Conservation (phyloP, 2,797 vertebrate genomes). For the Sebastes hubbsi region DNA sequence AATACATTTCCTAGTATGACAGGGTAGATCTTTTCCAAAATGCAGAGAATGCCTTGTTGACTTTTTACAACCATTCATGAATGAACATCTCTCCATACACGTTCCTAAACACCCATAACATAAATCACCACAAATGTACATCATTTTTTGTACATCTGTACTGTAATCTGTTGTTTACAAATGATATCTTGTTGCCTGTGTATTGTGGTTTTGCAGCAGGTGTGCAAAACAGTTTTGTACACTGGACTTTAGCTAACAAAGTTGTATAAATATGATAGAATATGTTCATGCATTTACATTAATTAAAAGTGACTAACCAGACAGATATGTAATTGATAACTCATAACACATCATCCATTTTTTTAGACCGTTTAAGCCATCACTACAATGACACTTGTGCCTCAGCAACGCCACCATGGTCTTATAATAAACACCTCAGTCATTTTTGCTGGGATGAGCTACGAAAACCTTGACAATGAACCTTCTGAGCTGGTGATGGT, state of each 20-base stretch:
- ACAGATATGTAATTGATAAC: neutral
- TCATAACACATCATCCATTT: neutral
- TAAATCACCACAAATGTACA: neutral
- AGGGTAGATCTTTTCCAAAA: neutral
- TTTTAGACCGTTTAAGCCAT: neutral
- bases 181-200: constrained; percentile 47
- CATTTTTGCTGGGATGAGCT: neutral
- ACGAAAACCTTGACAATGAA: constrained; percentile 22
- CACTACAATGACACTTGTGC: constrained; percentile 42
- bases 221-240: neutral
- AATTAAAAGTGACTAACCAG: neutral
- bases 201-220: constrained; percentile 14
- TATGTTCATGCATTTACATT: neutral
- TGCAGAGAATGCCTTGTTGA: constrained; percentile 18
- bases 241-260: neutral
- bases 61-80: neutral
- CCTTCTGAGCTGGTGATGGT: neutral
- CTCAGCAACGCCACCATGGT: constrained; percentile 47
- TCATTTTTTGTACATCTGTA: constrained; percentile 11
- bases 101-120: neutral
- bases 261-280: neutral
- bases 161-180: constrained; percentile 56
- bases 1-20: neutral
- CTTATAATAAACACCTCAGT: constrained; percentile 19
- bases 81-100: neutral